Conservation (phyloP, 2,888 invertebrate species). For the Tiliacea aurago region DNA sequence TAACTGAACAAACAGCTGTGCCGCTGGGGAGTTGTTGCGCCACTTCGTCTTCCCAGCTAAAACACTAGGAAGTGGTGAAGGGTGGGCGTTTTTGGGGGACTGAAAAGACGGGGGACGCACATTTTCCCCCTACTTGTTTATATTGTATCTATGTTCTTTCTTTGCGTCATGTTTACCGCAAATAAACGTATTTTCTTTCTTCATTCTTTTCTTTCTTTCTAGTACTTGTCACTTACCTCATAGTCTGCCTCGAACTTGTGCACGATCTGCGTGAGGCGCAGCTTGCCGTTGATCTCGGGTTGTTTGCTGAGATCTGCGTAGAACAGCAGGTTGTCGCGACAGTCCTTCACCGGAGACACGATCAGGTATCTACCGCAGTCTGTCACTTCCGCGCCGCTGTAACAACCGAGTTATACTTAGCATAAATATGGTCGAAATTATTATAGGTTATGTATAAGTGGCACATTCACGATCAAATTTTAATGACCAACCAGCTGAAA, state of each 20-base stretch:
- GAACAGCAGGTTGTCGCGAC: conserved; percentile 97
- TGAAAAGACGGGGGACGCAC: no score
- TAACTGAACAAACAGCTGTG: no score
- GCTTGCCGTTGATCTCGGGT: conserved; percentile 91
- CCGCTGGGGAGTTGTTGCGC: no score
- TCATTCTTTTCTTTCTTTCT: no score
- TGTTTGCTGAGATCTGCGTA: conserved; percentile 94
- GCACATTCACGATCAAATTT: neutral
- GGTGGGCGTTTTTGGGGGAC: no score
- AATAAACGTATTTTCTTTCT: no score
- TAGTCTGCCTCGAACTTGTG: conserved; percentile 98
- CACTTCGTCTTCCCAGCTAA: no score
- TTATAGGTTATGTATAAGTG: neutral
- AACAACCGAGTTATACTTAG: conserved; percentile 17
- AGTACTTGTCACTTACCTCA: conserved; percentile 91
- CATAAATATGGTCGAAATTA: neutral
- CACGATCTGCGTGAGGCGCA: conserved; percentile 95
- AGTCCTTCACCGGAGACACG: conserved; percentile 95
- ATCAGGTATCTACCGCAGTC: conserved; percentile 98
- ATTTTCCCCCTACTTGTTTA: no score
- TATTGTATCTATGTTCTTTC: no score
- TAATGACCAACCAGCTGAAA: neutral
- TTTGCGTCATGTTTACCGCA: no score
- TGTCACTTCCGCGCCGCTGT: conserved; percentile 95
- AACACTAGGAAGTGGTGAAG: no score